Evolutionary conservation across 2,113 vertebrate genomes (phyloP).

Genomic region (Lynx canadensis): DNA sequence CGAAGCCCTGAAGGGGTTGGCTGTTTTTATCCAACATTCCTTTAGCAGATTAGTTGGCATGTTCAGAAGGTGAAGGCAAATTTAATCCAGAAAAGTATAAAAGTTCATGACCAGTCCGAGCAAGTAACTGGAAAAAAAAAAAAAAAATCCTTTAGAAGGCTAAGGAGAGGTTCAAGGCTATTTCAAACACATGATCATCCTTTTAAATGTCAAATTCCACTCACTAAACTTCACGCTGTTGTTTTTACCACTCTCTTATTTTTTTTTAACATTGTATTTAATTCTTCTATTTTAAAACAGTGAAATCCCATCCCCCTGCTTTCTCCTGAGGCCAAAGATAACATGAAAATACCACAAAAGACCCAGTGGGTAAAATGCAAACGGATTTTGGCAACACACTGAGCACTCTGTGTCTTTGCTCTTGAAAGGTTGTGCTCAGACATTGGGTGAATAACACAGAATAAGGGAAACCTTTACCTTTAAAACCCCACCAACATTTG

Average conservation of each 20-base stretch:
- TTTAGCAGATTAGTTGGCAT: constrained; percentile 73
- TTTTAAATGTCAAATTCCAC: constrained; percentile 81
- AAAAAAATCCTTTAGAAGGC: constrained; percentile 64
- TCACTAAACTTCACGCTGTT: constrained; percentile 67
- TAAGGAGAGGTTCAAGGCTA: constrained; percentile 68
- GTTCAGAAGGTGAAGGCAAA: constrained; percentile 71
- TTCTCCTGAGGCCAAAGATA: constrained; percentile 68
- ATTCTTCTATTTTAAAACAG: constrained; percentile 76
- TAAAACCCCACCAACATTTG: neutral
- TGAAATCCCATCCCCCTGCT: constrained; percentile 68
- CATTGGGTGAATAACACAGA: neutral
- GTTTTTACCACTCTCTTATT: constrained; percentile 73
- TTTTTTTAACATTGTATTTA: constrained; percentile 76
- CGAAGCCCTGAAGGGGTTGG: constrained; percentile 59
- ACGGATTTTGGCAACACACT: neutral
- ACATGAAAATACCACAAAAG: constrained; percentile 69
- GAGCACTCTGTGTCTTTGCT: neutral
- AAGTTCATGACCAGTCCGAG: constrained; percentile 74
- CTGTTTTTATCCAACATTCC: constrained; percentile 76
- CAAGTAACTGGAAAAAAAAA: constrained; percentile 56
- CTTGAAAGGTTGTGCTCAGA: constrained; percentile 11
- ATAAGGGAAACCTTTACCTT: neutral
- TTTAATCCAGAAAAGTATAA: constrained; percentile 69
- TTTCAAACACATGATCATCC: constrained; percentile 69
- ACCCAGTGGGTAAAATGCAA: constrained; percentile 55